phyloP scores from a whole-genome alignment of 2,888 invertebrate genomes.

The Pristionchus fissidentatus region DNA sequence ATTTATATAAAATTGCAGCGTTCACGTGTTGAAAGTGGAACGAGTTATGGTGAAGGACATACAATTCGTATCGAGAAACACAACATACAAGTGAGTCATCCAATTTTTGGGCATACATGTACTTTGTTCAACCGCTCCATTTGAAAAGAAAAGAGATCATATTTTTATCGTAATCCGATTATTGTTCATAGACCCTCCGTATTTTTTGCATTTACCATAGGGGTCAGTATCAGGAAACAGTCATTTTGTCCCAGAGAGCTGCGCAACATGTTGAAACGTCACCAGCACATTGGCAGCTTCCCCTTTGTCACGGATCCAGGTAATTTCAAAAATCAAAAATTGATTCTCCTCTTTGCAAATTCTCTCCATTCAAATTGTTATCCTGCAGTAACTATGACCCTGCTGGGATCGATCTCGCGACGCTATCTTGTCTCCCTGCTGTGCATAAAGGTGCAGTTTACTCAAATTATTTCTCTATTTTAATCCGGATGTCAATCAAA shows the following conservation, averaged over 20 bases:
- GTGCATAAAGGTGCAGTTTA: conserved; percentile 22
- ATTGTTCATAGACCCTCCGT: neutral
- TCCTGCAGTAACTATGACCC: conserved; percentile 32
- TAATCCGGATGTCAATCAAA: too few relatives aligned
- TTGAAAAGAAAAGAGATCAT: too few relatives aligned
- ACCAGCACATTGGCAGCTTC: conserved; percentile 86
- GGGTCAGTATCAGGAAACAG: neutral
- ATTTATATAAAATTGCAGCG: conserved; percentile 51
- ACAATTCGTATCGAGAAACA: conserved; percentile 80
- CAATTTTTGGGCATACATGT: neutral
- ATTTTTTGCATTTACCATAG: neutral
- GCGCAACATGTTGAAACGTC: conserved; percentile 84
- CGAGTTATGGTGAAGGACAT: conserved; percentile 88
- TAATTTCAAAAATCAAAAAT: too few relatives aligned
- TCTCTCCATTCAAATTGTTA: neutral
- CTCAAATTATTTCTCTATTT: too few relatives aligned
- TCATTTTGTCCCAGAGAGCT: conserved; percentile 78
- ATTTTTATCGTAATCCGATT: too few relatives aligned
- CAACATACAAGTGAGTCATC: conserved; percentile 87
- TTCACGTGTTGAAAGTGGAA: conserved; percentile 82
- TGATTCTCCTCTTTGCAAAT: neutral
- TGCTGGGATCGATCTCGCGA: conserved; percentile 46
- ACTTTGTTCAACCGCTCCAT: neutral
- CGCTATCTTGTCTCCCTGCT: conserved; percentile 4
- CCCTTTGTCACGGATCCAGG: conserved; percentile 81